Evolutionary conservation across 2,888 invertebrate species (phyloP), one percentile per base, ranked within the genome.

Genomic region (Bellardia pandia): DNA sequence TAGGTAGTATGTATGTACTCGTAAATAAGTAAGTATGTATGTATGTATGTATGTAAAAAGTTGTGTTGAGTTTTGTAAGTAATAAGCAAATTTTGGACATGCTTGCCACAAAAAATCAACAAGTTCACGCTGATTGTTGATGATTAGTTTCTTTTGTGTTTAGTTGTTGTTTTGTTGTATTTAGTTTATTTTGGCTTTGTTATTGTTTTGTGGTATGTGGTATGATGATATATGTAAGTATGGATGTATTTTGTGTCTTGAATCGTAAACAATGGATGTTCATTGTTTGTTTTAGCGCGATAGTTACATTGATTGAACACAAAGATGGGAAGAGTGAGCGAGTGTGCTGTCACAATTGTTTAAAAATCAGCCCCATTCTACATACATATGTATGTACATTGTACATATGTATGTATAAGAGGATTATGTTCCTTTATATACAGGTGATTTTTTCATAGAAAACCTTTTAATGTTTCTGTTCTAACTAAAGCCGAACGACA

Each of bases 61-160:
- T 37, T 53, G 37, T n/a, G 64, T 40, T 23, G 37, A 37, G 8
- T 23, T 37, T 23, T 37, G 11, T 48, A 16, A 11, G n/a, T 40
- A 14, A 14, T 14, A 14, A 66, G 66, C 6, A 75, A 75, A 64
- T 33, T 53, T 72, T 72, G 51, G n/a, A 64, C 33, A 66, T 81
- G 64, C 45, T 58, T 74, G 56, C 16, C 56, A 72, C 66, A 81
- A 66, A 48, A 45, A 74, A 81, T 81, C 80, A 81, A 81, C 81
- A 81, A 81, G 74, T 81, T 75, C 74, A 75, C 66, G 66, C 74
- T 81, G 81, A 75, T 81, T 81, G 74, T 58, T 58, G 48, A 74
- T 75, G 45, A 81, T 81, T 81, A 75, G 66, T 75, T 81, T 81
- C 74, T 60, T 75, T 68, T 81, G 72, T 80, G 62, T 51, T 80